Evolutionary conservation across 2,113 vertebrate genomes (phyloP), one percentile per base, ranked within the genome.

Genomic region (Cnemophilus loriae): DNA sequence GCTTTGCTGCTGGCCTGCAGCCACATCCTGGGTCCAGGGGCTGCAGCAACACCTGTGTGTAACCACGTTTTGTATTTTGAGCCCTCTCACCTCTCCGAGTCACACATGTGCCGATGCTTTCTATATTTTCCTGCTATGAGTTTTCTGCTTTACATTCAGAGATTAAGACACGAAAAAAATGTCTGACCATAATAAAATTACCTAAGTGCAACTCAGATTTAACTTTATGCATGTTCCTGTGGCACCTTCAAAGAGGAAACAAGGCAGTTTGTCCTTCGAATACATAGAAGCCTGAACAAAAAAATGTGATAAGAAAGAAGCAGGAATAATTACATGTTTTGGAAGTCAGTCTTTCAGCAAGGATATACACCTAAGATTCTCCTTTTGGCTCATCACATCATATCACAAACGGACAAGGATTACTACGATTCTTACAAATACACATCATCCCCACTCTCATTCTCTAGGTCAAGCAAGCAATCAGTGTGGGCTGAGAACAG

Each of bases 31-130:
- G 41, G 32, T 35, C 71, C 1, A 2, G 30, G 17, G 30, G 24
- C 39, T 44, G 73, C 80, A 75, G 10, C 11, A 78, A 76, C 53
- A 73, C 0, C 0, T 24, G 5, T 2, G 15, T 46, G 60, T 20
- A 46, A 42, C 33, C 4, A 50, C 10, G n/a, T 69, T 50, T 32
- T 53, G 7, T 42, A 15, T 86, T 86, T 70, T 65, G 22, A 82
- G 56, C 16, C 35, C 19, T 16, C 28, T 33, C 37, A 39, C 16
- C 32, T 63, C 33, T 55, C 57, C 3, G 3, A 92, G 65, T 49
- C 76, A 69, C 35, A n/a, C 4, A 28, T 0, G 2, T n/a, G 41
- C 47, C 0, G 0, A 39, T 24, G 37, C 41, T 74, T 87, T 33
- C 57, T 50, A 0, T 59, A 35, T 61, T 69, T 30, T 52, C 30